Percentiles rank a stretch among this genome's conserved stretches.
These are phyloP conservation scores for Alentia gelatinosa DNA, from an alignment of 2,888 invertebrate genomes.

Conservation along the genomic window DNA sequence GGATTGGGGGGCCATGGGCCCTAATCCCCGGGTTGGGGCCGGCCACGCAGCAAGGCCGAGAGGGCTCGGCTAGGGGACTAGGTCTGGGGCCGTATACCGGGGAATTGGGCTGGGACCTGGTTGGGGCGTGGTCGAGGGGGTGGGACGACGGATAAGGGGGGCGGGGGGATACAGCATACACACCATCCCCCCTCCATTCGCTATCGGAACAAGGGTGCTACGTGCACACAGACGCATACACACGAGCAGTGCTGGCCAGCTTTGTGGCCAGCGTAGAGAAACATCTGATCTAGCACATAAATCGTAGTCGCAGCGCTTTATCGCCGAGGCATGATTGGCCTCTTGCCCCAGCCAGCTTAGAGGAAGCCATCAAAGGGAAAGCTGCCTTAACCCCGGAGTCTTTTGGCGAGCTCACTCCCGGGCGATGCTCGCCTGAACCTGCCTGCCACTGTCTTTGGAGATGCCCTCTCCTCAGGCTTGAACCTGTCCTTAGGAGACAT, in stretches of 20 bases:
- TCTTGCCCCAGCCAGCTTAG: not conserved
- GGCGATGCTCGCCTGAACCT: too few species aligned
- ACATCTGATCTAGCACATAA: constrained; percentile 22
- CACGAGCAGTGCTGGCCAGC: not conserved
- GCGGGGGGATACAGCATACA: too few species aligned
- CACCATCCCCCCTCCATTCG: too few species aligned
- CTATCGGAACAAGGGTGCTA: too few species aligned
- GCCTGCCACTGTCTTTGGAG: too few species aligned
- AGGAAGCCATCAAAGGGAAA: not conserved
- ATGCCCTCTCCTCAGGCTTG: too few species aligned
- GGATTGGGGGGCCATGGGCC: constrained; percentile 13
- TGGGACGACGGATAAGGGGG: not conserved
- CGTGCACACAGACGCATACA: not conserved
- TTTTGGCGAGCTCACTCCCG: not conserved
- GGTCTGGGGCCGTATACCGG: too few species aligned
- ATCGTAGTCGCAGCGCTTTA: not conserved
- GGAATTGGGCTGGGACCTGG: not conserved
- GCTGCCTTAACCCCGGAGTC: not conserved
- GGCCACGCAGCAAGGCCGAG: too few species aligned
- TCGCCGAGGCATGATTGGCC: not conserved
- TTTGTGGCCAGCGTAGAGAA: not conserved
- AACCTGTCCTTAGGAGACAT: too few species aligned
- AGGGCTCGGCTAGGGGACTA: too few species aligned
- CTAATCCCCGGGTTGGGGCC: not conserved
- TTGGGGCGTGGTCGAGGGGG: not conserved